Percentiles rank a stretch among this genome's conserved stretches.
phyloP scores from a whole-genome alignment of 2,113 vertebrate genomes.

The Carassius auratus region DNA sequence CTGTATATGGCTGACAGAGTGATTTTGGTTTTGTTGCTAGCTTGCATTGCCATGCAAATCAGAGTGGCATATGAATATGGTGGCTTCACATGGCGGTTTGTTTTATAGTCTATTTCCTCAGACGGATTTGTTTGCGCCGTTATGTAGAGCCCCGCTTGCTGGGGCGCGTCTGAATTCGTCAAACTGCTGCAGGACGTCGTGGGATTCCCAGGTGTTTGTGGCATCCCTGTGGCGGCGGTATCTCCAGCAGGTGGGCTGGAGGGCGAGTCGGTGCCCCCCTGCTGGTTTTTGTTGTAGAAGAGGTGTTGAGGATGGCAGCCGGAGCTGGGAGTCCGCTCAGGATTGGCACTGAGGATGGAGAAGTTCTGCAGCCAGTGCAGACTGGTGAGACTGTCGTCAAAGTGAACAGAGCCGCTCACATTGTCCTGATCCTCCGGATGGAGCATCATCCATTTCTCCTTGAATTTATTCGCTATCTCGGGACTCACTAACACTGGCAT shows the following conservation, averaged over 20 bases:
- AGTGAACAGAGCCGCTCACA: slow-evolving; percentile 65
- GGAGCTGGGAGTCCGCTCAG: slow-evolving; percentile 68
- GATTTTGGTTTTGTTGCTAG: slow-evolving; percentile 83
- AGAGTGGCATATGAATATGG: slow-evolving; percentile 85
- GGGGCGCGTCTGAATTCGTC: slow-evolving; percentile 58
- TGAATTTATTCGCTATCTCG: slow-evolving; percentile 74
- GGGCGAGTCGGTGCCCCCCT: slow-evolving; percentile 74
- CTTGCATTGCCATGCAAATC: slow-evolving; percentile 88
- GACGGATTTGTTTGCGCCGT: slow-evolving; percentile 66
- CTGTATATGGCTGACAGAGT: slow-evolving; percentile 85
- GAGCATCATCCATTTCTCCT: slow-evolving; percentile 74
- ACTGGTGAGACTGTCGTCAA: slow-evolving; percentile 85
- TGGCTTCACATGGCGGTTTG: slow-evolving; percentile 79
- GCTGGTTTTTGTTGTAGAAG: slow-evolving; percentile 62
- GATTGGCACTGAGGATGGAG: slow-evolving; percentile 79
- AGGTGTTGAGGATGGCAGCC: slow-evolving; percentile 69
- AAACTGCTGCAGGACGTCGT: slow-evolving; percentile 71
- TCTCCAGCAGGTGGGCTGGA: slow-evolving; percentile 83
- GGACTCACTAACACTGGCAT: slow-evolving; percentile 80
- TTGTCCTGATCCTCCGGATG: slow-evolving; percentile 69
- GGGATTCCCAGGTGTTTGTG: slow-evolving; percentile 73
- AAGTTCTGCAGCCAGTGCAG: slow-evolving; percentile 88
- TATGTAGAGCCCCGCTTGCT: slow-evolving; percentile 54
- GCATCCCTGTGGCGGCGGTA: slow-evolving; percentile 78
- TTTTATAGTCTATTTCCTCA: slow-evolving; percentile 80